phyloP scores from a whole-genome alignment of 2,888 invertebrate species.

The Exocentrus adspersus region DNA sequence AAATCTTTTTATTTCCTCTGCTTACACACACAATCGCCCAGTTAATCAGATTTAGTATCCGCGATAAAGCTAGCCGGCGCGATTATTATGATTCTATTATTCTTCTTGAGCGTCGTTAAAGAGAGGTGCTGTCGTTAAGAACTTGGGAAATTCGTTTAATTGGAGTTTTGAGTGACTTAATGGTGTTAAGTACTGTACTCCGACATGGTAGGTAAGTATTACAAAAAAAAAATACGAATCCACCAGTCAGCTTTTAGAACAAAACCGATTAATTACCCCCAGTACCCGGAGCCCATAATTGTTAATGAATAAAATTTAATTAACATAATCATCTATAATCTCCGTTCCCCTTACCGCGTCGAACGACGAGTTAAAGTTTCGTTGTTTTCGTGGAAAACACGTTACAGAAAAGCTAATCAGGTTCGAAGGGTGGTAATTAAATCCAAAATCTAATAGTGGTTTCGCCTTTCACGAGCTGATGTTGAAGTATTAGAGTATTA shows the following conservation, averaged over 20 bases:
- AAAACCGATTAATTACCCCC: conserved; percentile 39
- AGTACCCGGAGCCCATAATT: conserved; percentile 37
- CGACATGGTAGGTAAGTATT: too few species aligned
- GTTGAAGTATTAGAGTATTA: conserved; percentile 33
- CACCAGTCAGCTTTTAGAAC: conserved; percentile 28
- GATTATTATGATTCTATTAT: conserved; percentile 25
- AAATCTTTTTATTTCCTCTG: conserved; percentile 17
- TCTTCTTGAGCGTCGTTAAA: conserved; percentile 19
- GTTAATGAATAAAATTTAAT: conserved; percentile 43
- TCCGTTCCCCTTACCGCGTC: conserved; percentile 29
- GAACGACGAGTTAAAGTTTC: conserved; percentile 28
- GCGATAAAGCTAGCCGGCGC: conserved; percentile 1
- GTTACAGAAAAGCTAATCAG: conserved; percentile 47
- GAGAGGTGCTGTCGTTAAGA: conserved; percentile 6
- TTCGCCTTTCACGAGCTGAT: conserved; percentile 36
- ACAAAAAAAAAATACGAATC: too few species aligned
- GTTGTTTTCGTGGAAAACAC: conserved; percentile 38
- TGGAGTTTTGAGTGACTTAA: background rate
- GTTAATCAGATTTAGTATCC: conserved; percentile 23
- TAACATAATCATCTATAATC: conserved; percentile 44
- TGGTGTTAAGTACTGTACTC: too few species aligned
- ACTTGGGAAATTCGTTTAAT: background rate
- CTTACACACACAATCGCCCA: conserved; percentile 1
- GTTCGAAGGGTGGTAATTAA: conserved; percentile 52
- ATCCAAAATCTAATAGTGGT: conserved; percentile 52